Conservation (phyloP, 2,888 invertebrate species). For the Strigamia transsilvanica region DNA sequence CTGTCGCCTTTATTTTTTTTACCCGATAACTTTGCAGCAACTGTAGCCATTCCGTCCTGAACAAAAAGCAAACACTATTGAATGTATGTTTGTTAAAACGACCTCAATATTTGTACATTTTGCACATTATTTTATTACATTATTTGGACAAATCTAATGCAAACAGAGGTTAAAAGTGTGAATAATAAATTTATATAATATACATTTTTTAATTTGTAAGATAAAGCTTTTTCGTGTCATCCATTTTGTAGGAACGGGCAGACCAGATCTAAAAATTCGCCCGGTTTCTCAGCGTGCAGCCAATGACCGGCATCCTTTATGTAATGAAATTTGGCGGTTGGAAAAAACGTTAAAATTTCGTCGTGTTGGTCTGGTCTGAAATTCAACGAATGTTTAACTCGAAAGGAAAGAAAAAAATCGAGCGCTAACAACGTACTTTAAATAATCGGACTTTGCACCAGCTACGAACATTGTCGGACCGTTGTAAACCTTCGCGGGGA, state of each 20-base stretch:
- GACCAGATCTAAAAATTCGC: constrained; percentile 62
- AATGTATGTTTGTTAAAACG: not conserved
- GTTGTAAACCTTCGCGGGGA: constrained; percentile 57
- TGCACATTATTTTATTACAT: not conserved
- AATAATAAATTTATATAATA: constrained; percentile 32
- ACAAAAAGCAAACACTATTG: not conserved
- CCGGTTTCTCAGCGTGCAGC: constrained; percentile 67
- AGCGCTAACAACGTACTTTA: not conserved
- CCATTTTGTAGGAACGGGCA: constrained; percentile 59
- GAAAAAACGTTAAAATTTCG: constrained; percentile 63
- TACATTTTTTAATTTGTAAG: not conserved
- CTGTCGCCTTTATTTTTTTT: constrained; percentile 24
- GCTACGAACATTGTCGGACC: constrained; percentile 64
- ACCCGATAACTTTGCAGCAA: not conserved
- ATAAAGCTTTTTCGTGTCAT: constrained; percentile 56
- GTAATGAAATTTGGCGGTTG: constrained; percentile 62
- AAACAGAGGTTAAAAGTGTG: not conserved
- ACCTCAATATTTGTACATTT: not conserved
- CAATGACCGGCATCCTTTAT: constrained; percentile 67
- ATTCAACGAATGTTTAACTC: not conserved
- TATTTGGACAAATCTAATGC: not conserved
- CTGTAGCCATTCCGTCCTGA: constrained; percentile 13
- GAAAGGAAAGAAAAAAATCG: no score
- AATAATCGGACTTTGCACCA: constrained; percentile 60
- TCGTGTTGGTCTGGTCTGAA: constrained; percentile 55